Percentiles rank a stretch among this genome's conserved stretches.
phyloP scores from a whole-genome alignment of 2,888 invertebrate genomes.

The Ditylenchus weischeri region DNA sequence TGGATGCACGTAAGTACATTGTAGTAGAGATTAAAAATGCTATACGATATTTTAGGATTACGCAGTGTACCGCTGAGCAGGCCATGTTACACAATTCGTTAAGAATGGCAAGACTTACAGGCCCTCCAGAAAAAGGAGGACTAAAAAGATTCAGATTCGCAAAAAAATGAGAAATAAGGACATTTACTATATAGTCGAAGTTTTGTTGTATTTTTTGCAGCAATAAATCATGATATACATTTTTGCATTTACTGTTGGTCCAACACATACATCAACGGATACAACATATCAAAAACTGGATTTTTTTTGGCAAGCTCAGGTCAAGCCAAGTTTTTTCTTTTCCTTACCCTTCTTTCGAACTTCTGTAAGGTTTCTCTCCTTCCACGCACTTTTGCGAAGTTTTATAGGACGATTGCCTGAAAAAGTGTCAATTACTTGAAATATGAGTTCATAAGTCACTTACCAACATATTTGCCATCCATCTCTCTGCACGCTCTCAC shows the following conservation, averaged over 20 bases:
- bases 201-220: no score
- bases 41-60: not conserved
- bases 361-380: slow-evolving; percentile 78
- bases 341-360: slow-evolving; percentile 94
- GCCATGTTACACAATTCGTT: not conserved
- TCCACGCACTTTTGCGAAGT: slow-evolving; percentile 92
- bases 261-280: not conserved
- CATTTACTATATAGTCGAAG: no score
- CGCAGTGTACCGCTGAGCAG: not conserved
- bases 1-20: not conserved
- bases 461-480: slow-evolving; percentile 89
- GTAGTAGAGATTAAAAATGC: not conserved
- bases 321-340: slow-evolving; percentile 72
- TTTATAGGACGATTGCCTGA: slow-evolving; percentile 92
- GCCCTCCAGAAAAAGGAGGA: not conserved
- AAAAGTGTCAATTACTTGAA: no score
- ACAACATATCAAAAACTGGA: not conserved
- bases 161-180: no score
- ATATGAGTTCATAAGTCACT: no score
- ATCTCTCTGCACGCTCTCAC: slow-evolving; percentile 98
- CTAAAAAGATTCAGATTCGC: not conserved
- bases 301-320: not conserved
- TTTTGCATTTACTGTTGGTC: no score
- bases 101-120: not conserved
- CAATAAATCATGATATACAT: no score